A percentile compares a stretch with the other conserved stretches of the same genome.
Evolutionary conservation across 2,888 invertebrate species (phyloP).

Genomic region (Sclerodermus sp.): DNA sequence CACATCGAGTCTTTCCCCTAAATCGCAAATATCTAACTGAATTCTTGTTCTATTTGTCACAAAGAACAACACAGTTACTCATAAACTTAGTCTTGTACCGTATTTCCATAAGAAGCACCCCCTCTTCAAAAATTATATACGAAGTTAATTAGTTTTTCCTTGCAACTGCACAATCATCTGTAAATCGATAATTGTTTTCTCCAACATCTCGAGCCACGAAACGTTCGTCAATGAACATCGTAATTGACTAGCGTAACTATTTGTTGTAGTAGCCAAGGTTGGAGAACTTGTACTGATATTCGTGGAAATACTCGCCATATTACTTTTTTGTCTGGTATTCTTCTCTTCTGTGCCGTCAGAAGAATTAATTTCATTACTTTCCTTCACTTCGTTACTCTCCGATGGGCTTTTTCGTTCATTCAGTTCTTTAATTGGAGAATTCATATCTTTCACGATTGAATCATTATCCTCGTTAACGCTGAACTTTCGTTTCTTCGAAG

Average conservation of each 20-base stretch:
- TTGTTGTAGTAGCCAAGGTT: conserved; percentile 36
- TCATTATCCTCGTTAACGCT: conserved; percentile 35
- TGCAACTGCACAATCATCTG: conserved; percentile 54
- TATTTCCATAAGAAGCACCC: too few relatives aligned
- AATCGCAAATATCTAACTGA: conserved; percentile 18
- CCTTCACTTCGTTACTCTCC: conserved; percentile 35
- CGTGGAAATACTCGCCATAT: conserved; percentile 26
- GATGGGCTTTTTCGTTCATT: conserved; percentile 23
- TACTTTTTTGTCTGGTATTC: conserved; percentile 23
- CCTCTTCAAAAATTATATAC: conserved; percentile 17
- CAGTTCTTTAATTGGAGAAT: conserved; percentile 29
- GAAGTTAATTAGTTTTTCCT: conserved; percentile 39
- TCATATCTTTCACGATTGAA: conserved; percentile 25
- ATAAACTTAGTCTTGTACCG: conserved; percentile 20
- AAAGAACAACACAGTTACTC: conserved; percentile 22
- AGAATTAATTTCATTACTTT: conserved; percentile 27
- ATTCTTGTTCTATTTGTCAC: conserved; percentile 15
- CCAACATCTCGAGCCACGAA: conserved; percentile 55
- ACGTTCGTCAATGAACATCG: conserved; percentile 46
- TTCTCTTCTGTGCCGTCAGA: conserved; percentile 32
- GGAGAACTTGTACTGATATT: conserved; percentile 33
- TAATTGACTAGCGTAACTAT: conserved; percentile 43
- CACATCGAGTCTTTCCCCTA: conserved; percentile 24
- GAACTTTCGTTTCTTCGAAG: conserved; percentile 53
- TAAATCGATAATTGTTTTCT: conserved; percentile 53